Evolutionary conservation across 2,888 invertebrate species (phyloP), one percentile per base, ranked within the genome.

Genomic region (Parnassius apollo): DNA sequence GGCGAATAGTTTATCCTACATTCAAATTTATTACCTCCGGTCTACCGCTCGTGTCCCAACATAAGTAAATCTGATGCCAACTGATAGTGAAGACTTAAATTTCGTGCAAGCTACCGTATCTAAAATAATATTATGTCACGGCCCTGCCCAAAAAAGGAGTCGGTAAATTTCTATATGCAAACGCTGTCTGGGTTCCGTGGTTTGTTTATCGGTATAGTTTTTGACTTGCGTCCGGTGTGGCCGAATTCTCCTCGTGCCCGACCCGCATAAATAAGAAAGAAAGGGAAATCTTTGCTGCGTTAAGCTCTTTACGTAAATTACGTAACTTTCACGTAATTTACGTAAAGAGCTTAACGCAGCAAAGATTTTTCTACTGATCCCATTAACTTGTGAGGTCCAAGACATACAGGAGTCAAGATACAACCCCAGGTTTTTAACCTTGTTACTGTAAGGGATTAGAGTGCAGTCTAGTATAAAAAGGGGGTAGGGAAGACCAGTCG

Each of bases 121-220:
- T 65, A 65, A 70, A 70, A 71, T 72, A 71, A 72, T 74, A 73
- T 75, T 72, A 68, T 65, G 71, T 73, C 74, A 69, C 64, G 60
- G 58, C 58, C 68, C 70, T 68, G 68, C 64, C 71, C 70, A 68
- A 72, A 76, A 77, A 67, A 67, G 60, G 61, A 67, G 65, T 57
- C 61, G 67, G 66, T 59, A 66, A 65, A 66, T 68, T 66, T 62
- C 65, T 25, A 61, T 72, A 74, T 74, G 74, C 73, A 74, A 75
- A 69, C 65, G 65, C 48, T 10, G 61, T 65, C 58, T 57, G 59
- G 68, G 64, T 62, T 45, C 58, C 49, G 48, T 58, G 65, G 69
- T 70, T 66, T 68, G 68, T 75, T 75, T 76, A 75, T 78, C 76
- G 75, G 66, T 53, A 57, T 62, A 61, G 69, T 72, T 78, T 77